phyloP scores from a whole-genome alignment of 2,797 vertebrate genomes.

The Oreochromis mossambicus region DNA sequence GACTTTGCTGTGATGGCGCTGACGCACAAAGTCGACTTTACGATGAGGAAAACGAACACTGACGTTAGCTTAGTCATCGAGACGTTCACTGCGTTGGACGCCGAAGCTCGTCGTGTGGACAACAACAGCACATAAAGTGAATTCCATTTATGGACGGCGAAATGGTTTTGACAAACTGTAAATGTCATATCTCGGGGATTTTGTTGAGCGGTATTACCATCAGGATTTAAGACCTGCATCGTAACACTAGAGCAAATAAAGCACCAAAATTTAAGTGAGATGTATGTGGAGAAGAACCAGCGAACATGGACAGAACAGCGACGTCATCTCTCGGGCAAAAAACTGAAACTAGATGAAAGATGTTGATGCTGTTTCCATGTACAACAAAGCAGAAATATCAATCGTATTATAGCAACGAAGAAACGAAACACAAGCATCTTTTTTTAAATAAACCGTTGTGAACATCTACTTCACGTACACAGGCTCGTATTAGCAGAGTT shows the following conservation, averaged over 20 bases:
- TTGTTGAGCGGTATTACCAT: accelerated
- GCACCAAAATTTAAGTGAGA: background rate
- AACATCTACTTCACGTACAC: accelerated
- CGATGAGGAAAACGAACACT: background rate
- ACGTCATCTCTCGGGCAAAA: accelerated
- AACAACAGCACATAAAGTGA: background rate
- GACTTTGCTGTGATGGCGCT: background rate
- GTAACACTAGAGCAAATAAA: background rate
- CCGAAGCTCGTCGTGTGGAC: background rate
- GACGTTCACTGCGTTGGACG: no score
- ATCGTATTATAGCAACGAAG: accelerated
- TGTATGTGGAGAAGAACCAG: background rate
- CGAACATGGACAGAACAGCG: background rate
- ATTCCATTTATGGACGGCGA: accelerated
- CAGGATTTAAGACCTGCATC: background rate
- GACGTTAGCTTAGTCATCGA: background rate
- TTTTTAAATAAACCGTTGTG: background rate
- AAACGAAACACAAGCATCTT: background rate
- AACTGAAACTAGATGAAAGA: background rate
- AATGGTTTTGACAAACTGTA: background rate
- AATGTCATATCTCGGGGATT: accelerated
- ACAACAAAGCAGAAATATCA: accelerated
- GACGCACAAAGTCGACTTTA: background rate
- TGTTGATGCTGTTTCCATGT: background rate
- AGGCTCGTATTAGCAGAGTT: background rate